These are phyloP conservation scores for Sinocyclocheilus rhinocerous DNA, from an alignment of 2,113 vertebrate genomes.

Conservation along the genomic window DNA sequence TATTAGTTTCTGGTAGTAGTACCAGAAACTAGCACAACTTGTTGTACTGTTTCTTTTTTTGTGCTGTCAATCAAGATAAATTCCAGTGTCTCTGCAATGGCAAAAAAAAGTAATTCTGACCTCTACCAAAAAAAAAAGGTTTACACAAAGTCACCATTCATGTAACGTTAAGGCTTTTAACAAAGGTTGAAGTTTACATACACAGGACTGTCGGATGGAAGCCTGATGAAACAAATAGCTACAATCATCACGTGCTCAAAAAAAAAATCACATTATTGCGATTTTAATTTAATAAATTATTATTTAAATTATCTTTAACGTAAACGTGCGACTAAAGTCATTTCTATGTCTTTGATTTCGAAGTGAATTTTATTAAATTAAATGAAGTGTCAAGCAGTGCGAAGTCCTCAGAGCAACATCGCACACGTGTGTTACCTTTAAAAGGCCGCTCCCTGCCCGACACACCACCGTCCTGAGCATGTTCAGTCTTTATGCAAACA, in stretches of 20 bases:
- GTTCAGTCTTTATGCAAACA: neutral
- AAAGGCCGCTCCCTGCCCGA: constrained; percentile 67
- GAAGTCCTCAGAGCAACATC: neutral
- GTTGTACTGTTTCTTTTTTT: neutral
- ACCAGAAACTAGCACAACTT: neutral
- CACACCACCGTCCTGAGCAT: constrained; percentile 74
- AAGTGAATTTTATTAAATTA: neutral
- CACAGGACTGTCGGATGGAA: neutral
- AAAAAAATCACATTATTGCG: neutral
- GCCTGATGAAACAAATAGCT: neutral
- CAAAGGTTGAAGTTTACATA: neutral
- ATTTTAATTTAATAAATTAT: neutral
- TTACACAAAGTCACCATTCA: neutral
- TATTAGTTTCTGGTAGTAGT: too few relatives aligned
- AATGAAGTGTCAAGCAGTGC: neutral
- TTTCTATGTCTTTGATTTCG: neutral
- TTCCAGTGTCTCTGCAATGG: neutral
- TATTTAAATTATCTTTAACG: neutral
- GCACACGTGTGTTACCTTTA: constrained; percentile 65
- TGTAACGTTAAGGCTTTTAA: neutral
- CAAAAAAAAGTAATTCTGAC: neutral
- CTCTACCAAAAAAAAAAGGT: neutral
- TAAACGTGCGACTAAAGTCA: neutral
- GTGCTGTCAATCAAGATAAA: neutral
- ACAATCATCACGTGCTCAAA: neutral